phyloP scores from a whole-genome alignment of 1,140 invertebrate genomes.

The Zaprionus nigranus region DNA sequence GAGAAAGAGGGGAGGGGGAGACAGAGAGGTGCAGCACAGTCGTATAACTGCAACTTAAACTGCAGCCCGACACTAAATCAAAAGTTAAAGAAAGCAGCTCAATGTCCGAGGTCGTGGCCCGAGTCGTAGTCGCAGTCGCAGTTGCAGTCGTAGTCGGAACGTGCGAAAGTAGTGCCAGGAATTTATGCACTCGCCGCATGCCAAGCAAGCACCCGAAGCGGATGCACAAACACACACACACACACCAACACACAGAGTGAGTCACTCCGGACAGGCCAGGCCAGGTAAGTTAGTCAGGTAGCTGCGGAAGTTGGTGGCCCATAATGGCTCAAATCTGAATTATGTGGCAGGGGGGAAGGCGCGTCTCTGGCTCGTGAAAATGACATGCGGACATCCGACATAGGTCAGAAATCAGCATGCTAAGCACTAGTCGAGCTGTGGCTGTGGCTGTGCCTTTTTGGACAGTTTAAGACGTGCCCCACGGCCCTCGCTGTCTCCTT shows the following conservation, averaged over 20 bases:
- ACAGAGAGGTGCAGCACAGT: background rate
- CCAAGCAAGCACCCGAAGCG: slow-evolving; percentile 25
- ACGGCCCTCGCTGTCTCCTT: background rate
- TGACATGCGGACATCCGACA: slow-evolving; percentile 79
- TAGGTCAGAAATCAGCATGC: slow-evolving; percentile 77
- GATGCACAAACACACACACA: background rate
- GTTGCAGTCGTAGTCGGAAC: slow-evolving; percentile 45
- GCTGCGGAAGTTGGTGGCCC: slow-evolving; percentile 66
- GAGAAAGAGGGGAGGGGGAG: background rate
- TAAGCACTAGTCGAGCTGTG: slow-evolving; percentile 50
- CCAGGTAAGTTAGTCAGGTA: slow-evolving; percentile 24
- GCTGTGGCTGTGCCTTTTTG: slow-evolving; percentile 12
- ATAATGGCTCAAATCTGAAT: slow-evolving; percentile 78
- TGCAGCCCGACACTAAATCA: slow-evolving; percentile 63
- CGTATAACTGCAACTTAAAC: slow-evolving; percentile 46
- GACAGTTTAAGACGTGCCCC: slow-evolving; percentile 35
- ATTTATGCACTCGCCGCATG: slow-evolving; percentile 71
- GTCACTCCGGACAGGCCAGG: background rate
- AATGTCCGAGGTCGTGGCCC: slow-evolving; percentile 35
- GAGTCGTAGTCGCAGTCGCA: background rate
- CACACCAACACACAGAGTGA: background rate
- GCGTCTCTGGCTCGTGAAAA: slow-evolving; percentile 30
- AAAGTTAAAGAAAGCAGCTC: slow-evolving; percentile 62
- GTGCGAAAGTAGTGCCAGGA: slow-evolving; percentile 55
- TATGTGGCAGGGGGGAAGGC: slow-evolving; percentile 59